Conservation (phyloP, 2,797 vertebrate genomes). For the Cercopithecus hamlyni region DNA sequence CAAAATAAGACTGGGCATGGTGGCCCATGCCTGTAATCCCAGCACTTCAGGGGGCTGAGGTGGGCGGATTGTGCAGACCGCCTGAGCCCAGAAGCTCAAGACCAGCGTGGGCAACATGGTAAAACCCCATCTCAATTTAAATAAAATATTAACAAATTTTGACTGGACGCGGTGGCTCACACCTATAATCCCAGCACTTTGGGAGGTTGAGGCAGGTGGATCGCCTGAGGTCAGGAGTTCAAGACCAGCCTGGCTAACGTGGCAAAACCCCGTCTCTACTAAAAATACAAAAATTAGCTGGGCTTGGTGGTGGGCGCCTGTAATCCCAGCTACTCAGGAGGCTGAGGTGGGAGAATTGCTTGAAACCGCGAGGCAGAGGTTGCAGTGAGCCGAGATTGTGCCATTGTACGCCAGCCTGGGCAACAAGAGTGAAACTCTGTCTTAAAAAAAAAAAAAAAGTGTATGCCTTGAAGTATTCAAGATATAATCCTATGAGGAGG, state of each 20-base stretch:
- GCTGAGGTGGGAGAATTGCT: not conserved
- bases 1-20: too few relatives aligned
- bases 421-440: not conserved
- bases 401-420: not conserved
- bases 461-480: not conserved
- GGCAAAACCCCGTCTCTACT: not conserved
- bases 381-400: not conserved
- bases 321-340: not conserved
- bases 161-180: not conserved
- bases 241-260: not conserved
- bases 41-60: too few relatives aligned
- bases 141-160: not conserved
- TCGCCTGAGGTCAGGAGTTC: not conserved
- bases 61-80: too few relatives aligned
- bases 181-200: not conserved
- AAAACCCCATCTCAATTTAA: too few relatives aligned
- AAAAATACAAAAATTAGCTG: not conserved
- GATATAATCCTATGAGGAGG: not conserved
- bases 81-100: too few relatives aligned
- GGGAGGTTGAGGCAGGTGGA: not conserved
- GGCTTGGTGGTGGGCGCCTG: not conserved
- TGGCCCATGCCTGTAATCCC: too few relatives aligned
- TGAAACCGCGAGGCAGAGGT: not conserved
- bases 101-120: too few relatives aligned
- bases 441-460: not conserved